Evolutionary conservation across 1,140 invertebrate species (phyloP), one percentile per base, ranked within the genome.

Genomic region (Zophobas atratus): DNA sequence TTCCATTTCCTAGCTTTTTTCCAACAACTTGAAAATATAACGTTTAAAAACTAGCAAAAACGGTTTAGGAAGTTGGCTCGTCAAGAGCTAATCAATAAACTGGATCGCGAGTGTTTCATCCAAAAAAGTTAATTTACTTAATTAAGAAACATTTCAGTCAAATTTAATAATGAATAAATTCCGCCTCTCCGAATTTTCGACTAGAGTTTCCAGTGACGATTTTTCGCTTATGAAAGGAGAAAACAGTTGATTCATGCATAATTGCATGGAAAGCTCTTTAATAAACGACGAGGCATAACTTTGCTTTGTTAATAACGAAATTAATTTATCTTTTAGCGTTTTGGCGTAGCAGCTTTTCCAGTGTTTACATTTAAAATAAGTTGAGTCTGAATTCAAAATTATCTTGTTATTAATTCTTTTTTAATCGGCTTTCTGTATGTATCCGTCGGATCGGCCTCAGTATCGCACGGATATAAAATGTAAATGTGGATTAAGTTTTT

Each of bases 281-380:
- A 20, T 20, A 20, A 20, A 41, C 39, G 60, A 6, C 60, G 38
- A 4, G 33, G 38, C 60, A 67, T 67, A 67, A 67, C 60, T 46
- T 67, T 67, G 20, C 39, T 67, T 67, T 46, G 39, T 67, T 67
- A 67, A 67, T 67, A 67, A 67, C 39, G 60, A 67, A 67, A 67
- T 67, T 67, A 67, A 67, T 67, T 67, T 67, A 67, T 67, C 60
- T 67, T 43, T 67, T 43, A 67, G 60, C 38, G 60, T 67, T 67
- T 43, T n/a, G 3, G 39, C 60, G 60, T 41, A 67, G 33, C 39
- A 63, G 36, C 57, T 63, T 63, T 63, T 63, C 3, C 57, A 43
- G 36, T 67, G 39, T 67, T 67, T 67, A 67, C 60, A 4, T 67
- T 67, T 67, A 33, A 67, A 33, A 67, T 39, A 43, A 67, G n/a